Percentiles rank a stretch among this genome's conserved stretches.
Evolutionary conservation across 2,113 vertebrate species (phyloP).

Genomic region (Chaenocephalus aceratus): DNA sequence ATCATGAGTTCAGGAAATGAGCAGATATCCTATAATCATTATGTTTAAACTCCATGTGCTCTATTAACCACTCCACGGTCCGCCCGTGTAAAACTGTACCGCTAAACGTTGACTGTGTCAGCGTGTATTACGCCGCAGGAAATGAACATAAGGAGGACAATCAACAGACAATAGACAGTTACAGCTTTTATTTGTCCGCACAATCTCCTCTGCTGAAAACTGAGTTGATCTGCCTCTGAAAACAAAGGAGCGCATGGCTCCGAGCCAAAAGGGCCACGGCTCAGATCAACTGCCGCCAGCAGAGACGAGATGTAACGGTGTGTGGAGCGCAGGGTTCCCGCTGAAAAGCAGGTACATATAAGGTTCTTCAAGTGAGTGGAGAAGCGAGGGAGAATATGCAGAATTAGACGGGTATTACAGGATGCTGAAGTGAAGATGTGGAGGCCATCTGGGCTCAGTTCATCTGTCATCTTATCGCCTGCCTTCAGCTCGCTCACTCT

Average conservation of each 20-base stretch:
- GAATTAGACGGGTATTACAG: slow-evolving; percentile 22
- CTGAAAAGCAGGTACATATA: slow-evolving; percentile 43
- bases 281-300: slow-evolving; percentile 15
- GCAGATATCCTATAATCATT: slow-evolving; percentile 8
- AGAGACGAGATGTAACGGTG: slow-evolving; percentile 5
- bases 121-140: slow-evolving; percentile 33
- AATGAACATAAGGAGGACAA: slow-evolving; percentile 32
- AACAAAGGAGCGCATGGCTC: slow-evolving; percentile 40
- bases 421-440: slow-evolving; percentile 55
- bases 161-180: slow-evolving; percentile 39
- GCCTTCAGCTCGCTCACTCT: slow-evolving; percentile 62
- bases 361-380: slow-evolving; percentile 20
- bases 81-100: slow-evolving; percentile 8
- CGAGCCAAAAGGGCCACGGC: slow-evolving; percentile 23
- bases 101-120: slow-evolving; percentile 28
- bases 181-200: slow-evolving; percentile 11
- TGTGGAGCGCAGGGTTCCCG: slow-evolving; percentile 6
- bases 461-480: slow-evolving; percentile 73
- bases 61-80: slow-evolving; percentile 1
- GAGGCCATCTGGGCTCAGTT: slow-evolving; percentile 73
- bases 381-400: slow-evolving; percentile 35
- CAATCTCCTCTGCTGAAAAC: slow-evolving; percentile 20
- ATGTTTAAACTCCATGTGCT: not conserved
- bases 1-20: slow-evolving; percentile 8
- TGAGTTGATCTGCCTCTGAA: slow-evolving; percentile 41